A percentile compares a stretch with the other conserved stretches of the same genome.
Conservation (phyloP, 1,140 invertebrate species). For the Proctacanthus coquilletti region DNA sequence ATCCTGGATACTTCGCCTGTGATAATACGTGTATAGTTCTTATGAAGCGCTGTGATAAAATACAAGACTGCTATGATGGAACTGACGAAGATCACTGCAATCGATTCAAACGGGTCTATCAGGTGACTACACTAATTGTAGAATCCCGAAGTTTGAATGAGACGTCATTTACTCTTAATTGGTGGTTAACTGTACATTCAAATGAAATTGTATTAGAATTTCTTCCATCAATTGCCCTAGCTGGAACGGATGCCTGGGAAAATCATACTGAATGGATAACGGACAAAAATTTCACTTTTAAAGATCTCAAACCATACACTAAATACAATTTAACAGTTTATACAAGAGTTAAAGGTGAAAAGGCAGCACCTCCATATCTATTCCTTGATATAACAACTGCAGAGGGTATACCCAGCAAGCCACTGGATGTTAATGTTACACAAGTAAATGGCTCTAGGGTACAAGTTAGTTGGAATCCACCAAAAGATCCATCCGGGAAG, state of each 20-base stretch:
- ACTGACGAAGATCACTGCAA: slow-evolving; percentile 54
- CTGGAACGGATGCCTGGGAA: slow-evolving; percentile 31
- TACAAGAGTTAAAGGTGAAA: slow-evolving; percentile 36
- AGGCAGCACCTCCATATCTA: slow-evolving; percentile 36
- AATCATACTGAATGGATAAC: slow-evolving; percentile 40
- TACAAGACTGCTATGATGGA: slow-evolving; percentile 49
- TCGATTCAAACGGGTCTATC: slow-evolving; percentile 31
- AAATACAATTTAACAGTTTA: slow-evolving; percentile 65
- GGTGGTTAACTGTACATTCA: slow-evolving; percentile 34
- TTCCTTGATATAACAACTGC: slow-evolving; percentile 42
- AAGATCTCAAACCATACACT: slow-evolving; percentile 48
- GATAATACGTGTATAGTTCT: slow-evolving; percentile 43
- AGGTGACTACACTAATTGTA: slow-evolving; percentile 35
- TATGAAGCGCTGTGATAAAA: slow-evolving; percentile 45
- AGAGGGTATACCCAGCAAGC: slow-evolving; percentile 48
- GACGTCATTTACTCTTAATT: slow-evolving; percentile 36
- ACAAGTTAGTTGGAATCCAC: slow-evolving; percentile 48
- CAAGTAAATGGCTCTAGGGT: slow-evolving; percentile 48
- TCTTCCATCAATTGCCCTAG: slow-evolving; percentile 38
- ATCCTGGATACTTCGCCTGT: slow-evolving; percentile 43
- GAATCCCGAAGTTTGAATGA: slow-evolving; percentile 34
- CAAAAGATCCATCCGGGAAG: slow-evolving; percentile 42
- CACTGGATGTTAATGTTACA: slow-evolving; percentile 42
- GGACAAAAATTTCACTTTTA: slow-evolving; percentile 40
- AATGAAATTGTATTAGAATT: slow-evolving; percentile 37